Base-by-base conservation (phyloP, 2,888 invertebrate genomes). In the Drosophila koepferae region DNA sequence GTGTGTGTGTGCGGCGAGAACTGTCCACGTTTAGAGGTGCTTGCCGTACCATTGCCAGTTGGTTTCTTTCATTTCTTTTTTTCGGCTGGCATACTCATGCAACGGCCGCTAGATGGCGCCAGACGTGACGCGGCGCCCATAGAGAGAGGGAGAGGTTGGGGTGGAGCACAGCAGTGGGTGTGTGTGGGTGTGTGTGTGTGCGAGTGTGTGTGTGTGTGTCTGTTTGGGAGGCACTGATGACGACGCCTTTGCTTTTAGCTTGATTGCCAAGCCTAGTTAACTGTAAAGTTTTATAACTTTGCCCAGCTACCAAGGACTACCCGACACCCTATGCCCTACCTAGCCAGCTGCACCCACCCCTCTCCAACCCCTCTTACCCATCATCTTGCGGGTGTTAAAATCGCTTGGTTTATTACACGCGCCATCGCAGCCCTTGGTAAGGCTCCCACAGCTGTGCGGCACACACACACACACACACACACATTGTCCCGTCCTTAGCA, bases 261-360 rank as follows among this genome's bases (percentile, higher is more conserved):
- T 90, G 89, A 90, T 90, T 90, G 89, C 89, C 90, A 83, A 89
- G 89, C 89, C 89, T 89, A 91, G 90, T 87, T 87, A 90, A 90
- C 89, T 90, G 89, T 90, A 87, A 87, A 87, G 89, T 91, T 90
- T 90, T 90, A 87, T 87, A 89, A 85, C 90, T 82, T 84, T 90
- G 77, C 81, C 87, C 68, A 65, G 76, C 70, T 31, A 28, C 20
- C 36, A 41, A 48, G 49, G 55, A 55, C 55, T 31, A 51, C 46
- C 59, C 48, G 46, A 63, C 63, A 66, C 70, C 63, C 20, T 38
- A 53, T 23, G 23, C 59, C n/a, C 44, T 10, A 1, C 12, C 34
- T 36, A 31, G 41, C 2, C 8, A 34, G 3, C 9, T 14, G 14
- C 59, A 16, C 28, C 38, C 14, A 5, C 6, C 7, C 38, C 14